A percentile compares a stretch with the other conserved stretches of the same genome.
These are phyloP conservation scores for Drosophila dives DNA, from an alignment of 2,888 invertebrate species.

Conservation along the genomic window DNA sequence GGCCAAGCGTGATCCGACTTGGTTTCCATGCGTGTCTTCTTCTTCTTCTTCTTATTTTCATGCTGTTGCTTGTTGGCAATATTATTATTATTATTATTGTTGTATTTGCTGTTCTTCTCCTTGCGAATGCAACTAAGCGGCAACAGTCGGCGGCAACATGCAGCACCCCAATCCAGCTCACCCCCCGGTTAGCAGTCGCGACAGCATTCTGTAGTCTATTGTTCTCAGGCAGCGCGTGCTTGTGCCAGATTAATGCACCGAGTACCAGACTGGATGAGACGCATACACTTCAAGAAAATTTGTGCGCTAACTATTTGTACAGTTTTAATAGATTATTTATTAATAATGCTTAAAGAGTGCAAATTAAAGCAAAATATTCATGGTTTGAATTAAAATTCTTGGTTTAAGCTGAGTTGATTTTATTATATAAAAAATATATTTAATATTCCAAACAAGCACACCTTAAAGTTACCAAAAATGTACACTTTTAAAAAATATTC, in stretches of 20 bases:
- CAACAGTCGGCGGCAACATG: conserved; percentile 40
- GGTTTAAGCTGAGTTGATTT: neutral
- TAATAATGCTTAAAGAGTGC: neutral
- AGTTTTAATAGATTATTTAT: neutral
- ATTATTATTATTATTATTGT: conserved; percentile 15
- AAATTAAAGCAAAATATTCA: neutral
- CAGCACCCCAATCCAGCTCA: conserved; percentile 31
- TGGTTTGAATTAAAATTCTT: neutral
- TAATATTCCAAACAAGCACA: too few relatives aligned
- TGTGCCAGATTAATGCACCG: conserved; percentile 74
- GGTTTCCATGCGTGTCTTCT: conserved; percentile 40
- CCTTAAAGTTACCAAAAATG: neutral
- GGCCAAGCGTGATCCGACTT: conserved; percentile 68
- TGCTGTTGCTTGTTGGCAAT: conserved; percentile 12
- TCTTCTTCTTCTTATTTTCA: conserved; percentile 6
- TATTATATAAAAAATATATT: neutral
- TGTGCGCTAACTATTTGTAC: neutral
- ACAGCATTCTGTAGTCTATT: conserved; percentile 51
- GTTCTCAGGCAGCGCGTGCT: conserved; percentile 76
- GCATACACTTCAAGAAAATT: neutral
- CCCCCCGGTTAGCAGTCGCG: conserved; percentile 12
- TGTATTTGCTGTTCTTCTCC: conserved; percentile 25
- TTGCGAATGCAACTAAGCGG: conserved; percentile 71
- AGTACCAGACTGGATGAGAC: conserved; percentile 10
- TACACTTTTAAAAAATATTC: neutral